Conservation (phyloP, 2,888 invertebrate genomes). For the Dynastes maya region DNA sequence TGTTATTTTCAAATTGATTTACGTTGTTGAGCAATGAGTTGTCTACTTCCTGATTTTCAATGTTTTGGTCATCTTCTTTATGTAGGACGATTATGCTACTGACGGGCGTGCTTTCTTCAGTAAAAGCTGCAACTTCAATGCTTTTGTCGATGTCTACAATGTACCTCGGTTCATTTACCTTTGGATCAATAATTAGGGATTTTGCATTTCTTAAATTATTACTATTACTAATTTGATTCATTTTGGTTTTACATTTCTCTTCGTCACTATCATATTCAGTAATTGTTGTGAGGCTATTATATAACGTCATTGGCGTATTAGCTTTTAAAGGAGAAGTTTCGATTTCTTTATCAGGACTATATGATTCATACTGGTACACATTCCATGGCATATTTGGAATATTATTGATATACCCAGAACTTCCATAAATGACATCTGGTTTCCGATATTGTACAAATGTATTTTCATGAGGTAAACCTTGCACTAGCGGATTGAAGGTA, state of each 20-base stretch:
- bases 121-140: constrained; percentile 41
- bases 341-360: constrained; percentile 37
- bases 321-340: constrained; percentile 18
- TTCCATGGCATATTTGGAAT: constrained; percentile 50
- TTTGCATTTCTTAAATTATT: constrained; percentile 30
- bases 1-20: neutral
- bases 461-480: constrained; percentile 47
- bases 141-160: constrained; percentile 34
- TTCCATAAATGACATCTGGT: constrained; percentile 34
- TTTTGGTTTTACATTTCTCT: constrained; percentile 27
- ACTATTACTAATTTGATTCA: constrained; percentile 10
- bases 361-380: constrained; percentile 46
- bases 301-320: constrained; percentile 22
- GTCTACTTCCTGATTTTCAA: neutral
- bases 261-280: constrained; percentile 28
- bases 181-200: constrained; percentile 2
- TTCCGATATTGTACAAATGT: constrained; percentile 47
- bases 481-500: constrained; percentile 51
- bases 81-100: neutral
- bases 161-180: constrained; percentile 1
- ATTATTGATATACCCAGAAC: constrained; percentile 49
- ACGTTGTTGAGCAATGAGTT: neutral
- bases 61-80: neutral
- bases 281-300: constrained; percentile 33
- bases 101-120: constrained; percentile 12